Evolutionary conservation across 2,113 vertebrate genomes (phyloP).

Genomic region (Cricetomys ansorgei): DNA sequence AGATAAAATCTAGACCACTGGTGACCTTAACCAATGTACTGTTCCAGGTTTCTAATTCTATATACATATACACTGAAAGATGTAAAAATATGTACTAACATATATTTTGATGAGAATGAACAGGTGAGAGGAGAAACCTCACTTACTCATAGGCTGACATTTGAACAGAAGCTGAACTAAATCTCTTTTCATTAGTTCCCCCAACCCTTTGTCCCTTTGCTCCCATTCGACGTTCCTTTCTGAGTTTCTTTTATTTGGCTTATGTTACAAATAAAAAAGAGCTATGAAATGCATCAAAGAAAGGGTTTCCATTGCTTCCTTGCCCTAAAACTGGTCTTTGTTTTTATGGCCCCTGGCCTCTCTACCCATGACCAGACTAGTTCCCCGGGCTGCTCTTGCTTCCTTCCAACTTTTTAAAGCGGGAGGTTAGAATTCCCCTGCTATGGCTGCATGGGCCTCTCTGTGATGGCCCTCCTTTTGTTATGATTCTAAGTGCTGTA

Average conservation of each 20-base stretch:
- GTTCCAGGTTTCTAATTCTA: neutral
- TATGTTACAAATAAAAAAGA: neutral
- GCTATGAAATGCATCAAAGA: neutral
- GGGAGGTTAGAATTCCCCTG: neutral
- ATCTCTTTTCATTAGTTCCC: neutral
- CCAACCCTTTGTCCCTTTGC: conserved; percentile 20
- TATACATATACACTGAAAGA: too few species aligned
- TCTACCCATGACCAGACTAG: neutral
- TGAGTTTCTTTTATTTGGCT: conserved; percentile 29
- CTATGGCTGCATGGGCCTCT: neutral
- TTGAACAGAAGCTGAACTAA: neutral
- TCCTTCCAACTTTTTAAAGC: neutral
- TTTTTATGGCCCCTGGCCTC: neutral
- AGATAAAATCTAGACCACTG: neutral
- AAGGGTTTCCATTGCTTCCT: neutral
- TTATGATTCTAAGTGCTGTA: conserved; percentile 25
- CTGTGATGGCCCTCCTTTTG: neutral
- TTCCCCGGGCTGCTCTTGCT: neutral
- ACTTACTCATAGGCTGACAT: neutral
- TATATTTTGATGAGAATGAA: neutral
- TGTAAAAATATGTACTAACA: neutral
- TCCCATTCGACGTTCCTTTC: conserved; percentile 43
- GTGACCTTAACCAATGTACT: neutral
- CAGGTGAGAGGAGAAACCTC: neutral
- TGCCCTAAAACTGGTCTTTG: neutral